Conservation (phyloP, 30 jellyfish, hydroid and myxozoan genomes). For the Euphysa ruthae region DNA sequence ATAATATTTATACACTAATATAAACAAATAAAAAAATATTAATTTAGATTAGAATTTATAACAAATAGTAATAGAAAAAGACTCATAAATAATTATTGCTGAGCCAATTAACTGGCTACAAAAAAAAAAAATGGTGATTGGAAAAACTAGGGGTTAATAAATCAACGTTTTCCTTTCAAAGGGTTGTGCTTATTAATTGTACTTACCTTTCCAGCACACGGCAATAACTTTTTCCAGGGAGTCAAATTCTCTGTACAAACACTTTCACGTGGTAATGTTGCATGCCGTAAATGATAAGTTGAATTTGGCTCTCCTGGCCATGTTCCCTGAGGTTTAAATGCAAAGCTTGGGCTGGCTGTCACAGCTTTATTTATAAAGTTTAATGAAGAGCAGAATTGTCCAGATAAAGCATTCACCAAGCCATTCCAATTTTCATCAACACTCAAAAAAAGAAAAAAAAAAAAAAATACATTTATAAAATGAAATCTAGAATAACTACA, state of each 20-base stretch:
- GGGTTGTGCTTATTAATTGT: too few relatives aligned
- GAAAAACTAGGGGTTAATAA: too few relatives aligned
- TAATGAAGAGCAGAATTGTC: slow-evolving; percentile 88
- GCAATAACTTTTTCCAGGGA: slow-evolving; percentile 91
- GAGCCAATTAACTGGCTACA: too few relatives aligned
- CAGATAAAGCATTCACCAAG: slow-evolving; percentile 82
- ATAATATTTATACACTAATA: too few relatives aligned
- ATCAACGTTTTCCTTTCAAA: too few relatives aligned
- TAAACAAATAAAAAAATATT: too few relatives aligned
- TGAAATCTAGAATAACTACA: too few relatives aligned
- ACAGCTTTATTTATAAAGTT: slow-evolving; percentile 54
- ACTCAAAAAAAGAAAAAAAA: slow-evolving; percentile 8
- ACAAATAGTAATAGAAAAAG: too few relatives aligned
- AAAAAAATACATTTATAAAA: neutral
- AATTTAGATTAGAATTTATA: too few relatives aligned
- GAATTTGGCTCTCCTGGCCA: slow-evolving; percentile 40
- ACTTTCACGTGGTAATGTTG: slow-evolving; percentile 62
- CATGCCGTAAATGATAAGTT: slow-evolving; percentile 45
- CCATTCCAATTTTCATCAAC: slow-evolving; percentile 74
- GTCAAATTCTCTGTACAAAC: slow-evolving; percentile 95
- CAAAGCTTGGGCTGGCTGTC: slow-evolving; percentile 46
- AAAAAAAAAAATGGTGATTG: too few relatives aligned
- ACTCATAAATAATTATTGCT: too few relatives aligned
- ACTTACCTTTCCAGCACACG: slow-evolving; percentile 74
- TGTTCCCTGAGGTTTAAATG: slow-evolving; percentile 83